phyloP scores from a whole-genome alignment of 2,113 vertebrate species.

The Lamprologus ornatipinnis region DNA sequence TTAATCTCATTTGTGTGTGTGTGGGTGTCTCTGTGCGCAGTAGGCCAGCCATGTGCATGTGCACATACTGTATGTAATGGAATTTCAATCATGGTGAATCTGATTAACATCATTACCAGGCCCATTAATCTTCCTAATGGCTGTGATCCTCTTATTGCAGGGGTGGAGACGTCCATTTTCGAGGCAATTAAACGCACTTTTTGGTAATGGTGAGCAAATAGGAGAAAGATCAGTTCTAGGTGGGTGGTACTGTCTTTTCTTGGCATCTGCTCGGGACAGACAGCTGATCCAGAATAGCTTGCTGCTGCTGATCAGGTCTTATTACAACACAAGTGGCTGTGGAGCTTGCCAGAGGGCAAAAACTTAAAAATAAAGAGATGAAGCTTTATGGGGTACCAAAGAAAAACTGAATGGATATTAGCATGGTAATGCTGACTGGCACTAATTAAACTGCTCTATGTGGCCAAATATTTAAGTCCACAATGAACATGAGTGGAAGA shows the following conservation, averaged over 20 bases:
- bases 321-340: neutral
- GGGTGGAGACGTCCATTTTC: constrained; percentile 65
- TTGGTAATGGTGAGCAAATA: neutral
- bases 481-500: neutral
- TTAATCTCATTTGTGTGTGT: constrained; percentile 5
- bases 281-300: neutral
- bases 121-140: constrained; percentile 72
- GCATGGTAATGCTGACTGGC: neutral
- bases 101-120: constrained; percentile 71
- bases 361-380: neutral
- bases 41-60: neutral
- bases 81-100: constrained; percentile 62
- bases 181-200: constrained; percentile 63
- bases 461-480: neutral
- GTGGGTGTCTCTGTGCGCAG: neutral
- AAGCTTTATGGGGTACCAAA: neutral
- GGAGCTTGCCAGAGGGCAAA: neutral
- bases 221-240: neutral
- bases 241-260: neutral
- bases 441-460: neutral
- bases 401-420: neutral
- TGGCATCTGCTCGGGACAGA: constrained; percentile 17
- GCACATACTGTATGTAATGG: constrained; percentile 23
- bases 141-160: constrained; percentile 57
- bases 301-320: neutral